Evolutionary conservation across 2,113 vertebrate genomes (phyloP), one percentile per base, ranked within the genome.

Genomic region (Xerus inauris): DNA sequence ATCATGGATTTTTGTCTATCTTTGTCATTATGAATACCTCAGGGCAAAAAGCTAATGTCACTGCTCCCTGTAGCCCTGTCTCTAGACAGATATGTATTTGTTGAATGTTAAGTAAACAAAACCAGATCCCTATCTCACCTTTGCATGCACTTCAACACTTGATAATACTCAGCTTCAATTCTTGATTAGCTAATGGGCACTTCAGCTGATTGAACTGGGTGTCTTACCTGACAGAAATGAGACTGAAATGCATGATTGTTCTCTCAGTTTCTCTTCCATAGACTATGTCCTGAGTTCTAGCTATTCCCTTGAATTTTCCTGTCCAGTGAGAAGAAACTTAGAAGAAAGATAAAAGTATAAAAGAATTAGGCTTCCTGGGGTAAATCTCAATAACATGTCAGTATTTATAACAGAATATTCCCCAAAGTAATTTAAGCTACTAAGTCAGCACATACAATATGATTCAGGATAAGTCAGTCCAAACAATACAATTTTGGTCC

Each of bases 211-310:
- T 72, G 62, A 92, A 89, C 49, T 9, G 32, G 6, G 57, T 94
- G 3, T 76, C 76, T 81, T 35, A 45, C 40, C 47, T 32, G 26
- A 30, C 13, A 42, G 30, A 62, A 82, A 69, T 4, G 16, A 86
- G 35, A 38, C 0, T 10, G 64, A 16, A n/a, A n/a, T n/a, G n/a
- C n/a, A n/a, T 0, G 3, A 28, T 12, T 42, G 57, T 2, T 6
- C 10, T 38, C 30, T 47, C 64, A 28, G 38, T 12, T 83, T 87
- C 40, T 80, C 30, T 95, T 77, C 38, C 26, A 19, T 38, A 49
- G 49, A 84, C 32, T 40, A 8, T 6, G 14, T 42, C 38, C 69
- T 91, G 47, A 45, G 83, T 67, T 67, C 69, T 40, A 84, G 40
- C 20, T 54, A 65, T 16, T 77, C 64, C 38, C 45, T 45, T 54